These are phyloP conservation scores for Erinaceus europaeus DNA, from an alignment of 2,113 vertebrate species.

Conservation along the genomic window DNA sequence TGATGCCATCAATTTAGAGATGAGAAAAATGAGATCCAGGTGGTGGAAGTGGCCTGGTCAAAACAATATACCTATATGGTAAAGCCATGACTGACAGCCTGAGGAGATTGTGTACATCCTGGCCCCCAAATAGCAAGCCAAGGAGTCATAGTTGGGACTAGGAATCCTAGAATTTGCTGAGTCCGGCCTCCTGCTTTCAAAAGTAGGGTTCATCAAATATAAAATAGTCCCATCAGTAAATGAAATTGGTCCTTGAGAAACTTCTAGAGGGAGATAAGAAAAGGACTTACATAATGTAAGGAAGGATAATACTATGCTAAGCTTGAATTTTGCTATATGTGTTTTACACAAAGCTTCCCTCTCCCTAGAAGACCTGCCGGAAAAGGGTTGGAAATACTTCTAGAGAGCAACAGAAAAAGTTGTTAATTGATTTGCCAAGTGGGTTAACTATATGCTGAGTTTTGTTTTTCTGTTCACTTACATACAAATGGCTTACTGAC, in stretches of 20 bases:
- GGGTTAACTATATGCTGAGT: no score
- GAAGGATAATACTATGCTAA: background rate
- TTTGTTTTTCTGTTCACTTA: no score
- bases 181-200: background rate
- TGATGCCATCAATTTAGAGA: background rate
- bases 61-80: background rate
- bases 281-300: background rate
- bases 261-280: background rate
- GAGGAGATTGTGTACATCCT: background rate
- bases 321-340: background rate
- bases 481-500: no score
- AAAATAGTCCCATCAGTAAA: constrained; percentile 18
- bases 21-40: background rate
- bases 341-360: background rate
- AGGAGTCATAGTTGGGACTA: background rate
- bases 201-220: background rate
- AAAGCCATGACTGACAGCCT: background rate
- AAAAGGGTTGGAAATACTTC: constrained; percentile 3
- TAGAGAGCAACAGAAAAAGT: background rate
- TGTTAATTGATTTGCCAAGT: constrained; percentile 29
- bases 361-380: background rate
- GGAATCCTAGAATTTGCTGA: background rate
- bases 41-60: background rate
- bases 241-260: background rate
- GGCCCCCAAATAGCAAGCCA: background rate